A percentile compares a stretch with the other conserved stretches of the same genome.
phyloP scores from a whole-genome alignment of 2,113 vertebrate species.

The Progne subis region DNA sequence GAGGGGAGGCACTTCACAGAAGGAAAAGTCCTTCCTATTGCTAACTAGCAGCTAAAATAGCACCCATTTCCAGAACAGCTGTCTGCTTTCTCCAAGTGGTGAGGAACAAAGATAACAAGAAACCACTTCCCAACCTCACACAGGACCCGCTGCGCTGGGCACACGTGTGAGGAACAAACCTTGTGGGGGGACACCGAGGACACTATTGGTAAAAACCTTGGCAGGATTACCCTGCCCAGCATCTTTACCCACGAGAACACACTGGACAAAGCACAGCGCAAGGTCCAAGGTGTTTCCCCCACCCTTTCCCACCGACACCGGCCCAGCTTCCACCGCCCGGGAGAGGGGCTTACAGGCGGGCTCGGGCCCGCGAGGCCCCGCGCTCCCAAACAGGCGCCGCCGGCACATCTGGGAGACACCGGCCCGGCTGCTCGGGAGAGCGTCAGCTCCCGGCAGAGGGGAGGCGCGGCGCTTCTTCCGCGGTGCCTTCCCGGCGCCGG shows the following conservation, averaged over 20 bases:
- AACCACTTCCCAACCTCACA: fast-evolving
- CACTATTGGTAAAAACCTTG: not conserved
- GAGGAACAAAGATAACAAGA: fast-evolving
- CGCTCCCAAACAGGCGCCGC: not conserved
- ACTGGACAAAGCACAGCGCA: too few relatives aligned
- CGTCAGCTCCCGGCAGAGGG: not conserved
- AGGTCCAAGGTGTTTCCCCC: too few relatives aligned
- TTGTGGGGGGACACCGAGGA: fast-evolving
- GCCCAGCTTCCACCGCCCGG: not conserved
- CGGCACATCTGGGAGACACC: not conserved
- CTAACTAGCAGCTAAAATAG: not conserved
- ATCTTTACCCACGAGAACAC: fast-evolving
- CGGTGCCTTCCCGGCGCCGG: not conserved
- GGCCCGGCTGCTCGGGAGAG: not conserved
- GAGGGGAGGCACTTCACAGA: not conserved
- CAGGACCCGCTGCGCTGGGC: not conserved
- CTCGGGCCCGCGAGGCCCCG: not conserved
- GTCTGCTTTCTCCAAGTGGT: fast-evolving
- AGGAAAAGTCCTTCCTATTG: not conserved
- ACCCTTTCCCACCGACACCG: not conserved
- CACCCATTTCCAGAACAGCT: fast-evolving
- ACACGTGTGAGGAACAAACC: too few relatives aligned
- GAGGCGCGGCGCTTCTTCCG: not conserved
- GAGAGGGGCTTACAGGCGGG: not conserved
- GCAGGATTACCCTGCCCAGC: not conserved